A percentile compares a stretch with the other conserved stretches of the same genome.
Conservation (phyloP, 1,140 invertebrate species). For the Portunus trituberculatus region DNA sequence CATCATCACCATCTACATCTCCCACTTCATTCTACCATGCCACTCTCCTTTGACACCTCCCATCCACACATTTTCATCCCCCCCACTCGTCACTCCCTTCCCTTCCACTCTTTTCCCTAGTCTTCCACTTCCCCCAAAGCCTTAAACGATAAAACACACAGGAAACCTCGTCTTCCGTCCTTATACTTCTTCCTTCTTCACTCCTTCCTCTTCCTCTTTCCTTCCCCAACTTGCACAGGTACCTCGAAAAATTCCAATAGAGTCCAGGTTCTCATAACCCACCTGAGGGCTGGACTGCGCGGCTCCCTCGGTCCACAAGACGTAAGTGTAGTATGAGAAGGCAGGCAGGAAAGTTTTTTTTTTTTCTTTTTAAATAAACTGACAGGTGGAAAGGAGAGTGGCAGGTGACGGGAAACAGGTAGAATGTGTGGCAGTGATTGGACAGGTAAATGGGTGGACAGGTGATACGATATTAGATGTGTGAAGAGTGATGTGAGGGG, state of each 20-base stretch:
- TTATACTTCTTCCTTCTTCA: neutral
- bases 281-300: neutral
- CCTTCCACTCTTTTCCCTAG: neutral
- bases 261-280: neutral
- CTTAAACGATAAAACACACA: too few relatives aligned
- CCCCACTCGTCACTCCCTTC: neutral
- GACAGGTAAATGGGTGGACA: neutral
- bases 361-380: neutral
- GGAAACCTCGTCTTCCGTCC: neutral
- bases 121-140: neutral
- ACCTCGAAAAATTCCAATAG: slow-evolving; percentile 1
- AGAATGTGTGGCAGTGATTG: neutral
- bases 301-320: neutral
- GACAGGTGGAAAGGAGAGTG: neutral
- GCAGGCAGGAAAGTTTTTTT: neutral
- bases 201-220: neutral
- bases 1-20: neutral
- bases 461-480: neutral
- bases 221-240: neutral
- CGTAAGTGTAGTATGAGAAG: neutral
- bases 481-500: neutral
- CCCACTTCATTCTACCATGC: neutral
- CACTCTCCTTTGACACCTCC: neutral
- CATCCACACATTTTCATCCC: neutral
- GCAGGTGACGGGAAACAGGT: neutral